Evolutionary conservation across 1,140 invertebrate species (phyloP), one percentile per base, ranked within the genome.

Genomic region (Oedothorax gibbosus): DNA sequence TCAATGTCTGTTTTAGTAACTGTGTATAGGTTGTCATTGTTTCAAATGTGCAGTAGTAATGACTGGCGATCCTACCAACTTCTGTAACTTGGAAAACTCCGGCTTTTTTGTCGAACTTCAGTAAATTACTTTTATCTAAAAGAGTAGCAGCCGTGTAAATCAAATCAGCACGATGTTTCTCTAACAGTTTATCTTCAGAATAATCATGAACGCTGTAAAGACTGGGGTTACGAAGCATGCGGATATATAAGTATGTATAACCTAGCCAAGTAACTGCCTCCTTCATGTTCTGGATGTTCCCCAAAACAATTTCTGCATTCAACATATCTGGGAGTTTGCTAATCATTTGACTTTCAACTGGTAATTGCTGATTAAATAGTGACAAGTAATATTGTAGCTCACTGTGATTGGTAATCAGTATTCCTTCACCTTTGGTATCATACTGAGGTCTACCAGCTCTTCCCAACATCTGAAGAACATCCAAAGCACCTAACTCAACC

Each of bases 301-400:
- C 99, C 0, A 99, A 91, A 0, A 99, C 98, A 71, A 99, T 94
- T 92, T 99, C 99, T 0, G 99, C 98, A 91, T 99, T 99, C 12
- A 99, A 91, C 93, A 98, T 97, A 89, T 99, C 98, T 0, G 98
- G 94, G 85, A 99, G 91, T 91, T 92, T 92, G 10, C 89, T 87
- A 20, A 93, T 90, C 88, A 93, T 90, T 89, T 93, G 93, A 86
- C 91, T 92, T 88, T 93, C 93, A 76, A 93, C 91, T 0, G 93
- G 93, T 53, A 93, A 88, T 90, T 99, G 98, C 90, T 99, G 98
- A 92, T 99, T 99, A 85, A 99, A 92, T 21, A 99, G 91, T 0
- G 98, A 99, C 12, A 99, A 92, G 91, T 99, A 99, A 90, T 98
- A 99, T 88, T 99, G 98, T 7, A 99, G 92, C 91, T 99, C 98